Base-by-base conservation (phyloP, 1,140 invertebrate species). In the Sesamia nonagrioides region DNA sequence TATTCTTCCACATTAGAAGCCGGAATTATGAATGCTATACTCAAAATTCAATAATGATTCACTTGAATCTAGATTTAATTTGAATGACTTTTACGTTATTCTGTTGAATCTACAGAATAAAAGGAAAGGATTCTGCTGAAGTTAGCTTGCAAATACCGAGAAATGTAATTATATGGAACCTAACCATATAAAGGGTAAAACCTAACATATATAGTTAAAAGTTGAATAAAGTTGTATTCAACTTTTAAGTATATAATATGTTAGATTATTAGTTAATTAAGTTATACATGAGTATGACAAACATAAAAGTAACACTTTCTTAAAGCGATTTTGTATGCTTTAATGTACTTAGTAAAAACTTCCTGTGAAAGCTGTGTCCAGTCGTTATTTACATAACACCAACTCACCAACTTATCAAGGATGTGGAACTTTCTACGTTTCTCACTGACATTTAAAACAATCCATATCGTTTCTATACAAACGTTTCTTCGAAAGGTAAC, bases 371-470 rank as follows among this genome's bases (percentile, higher is more conserved):
- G 13, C 8, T 42, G 61, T n/a, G 15, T n/a, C 7, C 37, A 63
- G 33, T 18, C 5, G 18, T 42, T 18, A 3, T 42, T 66, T 66
- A 66, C 37, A 66, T 66, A 66, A 66, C 61, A 42, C 2, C 2
- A 66, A 42, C 17, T 60, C 61, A 42, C 2, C 2, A 66, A 42
- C 17, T 60, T 21, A 3, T 66, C 8, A 66, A 66, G 61, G 61
- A 66, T 66, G 17, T 21, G 8, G 8, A 66, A 66, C 61, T 66
- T 66, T 66, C 61, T 66, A 63, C 60, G 2, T 18, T 42, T 42
- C 61, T 66, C n/a, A 9, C n/a, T 66, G 61, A 66, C 61, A 66
- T 66, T 66, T 66, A 66, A 63, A 18, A 66, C 61, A 66, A 66
- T 66, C 11, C 37, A 66, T 66, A 42, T 66, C 61, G 61, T 42